Conservation (phyloP, 2,113 vertebrate species). For the Anguilla japonica region DNA sequence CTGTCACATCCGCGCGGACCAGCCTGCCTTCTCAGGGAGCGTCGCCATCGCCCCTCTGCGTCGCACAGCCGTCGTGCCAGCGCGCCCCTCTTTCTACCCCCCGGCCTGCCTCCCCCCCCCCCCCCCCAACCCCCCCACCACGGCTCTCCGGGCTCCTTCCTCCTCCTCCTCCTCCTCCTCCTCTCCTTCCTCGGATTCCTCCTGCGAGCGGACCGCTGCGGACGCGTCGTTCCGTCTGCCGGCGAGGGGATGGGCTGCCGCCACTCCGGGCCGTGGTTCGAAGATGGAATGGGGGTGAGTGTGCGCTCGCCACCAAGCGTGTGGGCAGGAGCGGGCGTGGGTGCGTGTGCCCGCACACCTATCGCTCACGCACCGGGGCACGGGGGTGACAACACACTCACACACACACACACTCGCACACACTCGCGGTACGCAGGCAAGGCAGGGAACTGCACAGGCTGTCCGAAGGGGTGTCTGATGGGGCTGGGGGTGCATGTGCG, state of each 20-base stretch:
- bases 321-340: neutral
- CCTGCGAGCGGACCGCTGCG: neutral
- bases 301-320: conserved; percentile 12
- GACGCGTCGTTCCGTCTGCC: conserved; percentile 34
- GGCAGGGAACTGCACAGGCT: neutral
- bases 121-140: neutral
- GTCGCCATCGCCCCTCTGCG: conserved; percentile 1
- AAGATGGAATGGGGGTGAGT: conserved; percentile 49
- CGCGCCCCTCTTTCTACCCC: neutral
- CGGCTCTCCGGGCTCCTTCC: neutral
- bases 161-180: neutral
- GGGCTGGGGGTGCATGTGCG: neutral
- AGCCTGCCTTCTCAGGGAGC: neutral
- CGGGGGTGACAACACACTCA: neutral
- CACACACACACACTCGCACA: neutral
- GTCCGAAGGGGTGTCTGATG: neutral
- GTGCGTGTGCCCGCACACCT: neutral
- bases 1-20: conserved; percentile 6
- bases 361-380: neutral
- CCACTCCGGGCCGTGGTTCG: conserved; percentile 49
- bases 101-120: neutral
- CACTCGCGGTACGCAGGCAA: neutral
- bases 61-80: neutral
- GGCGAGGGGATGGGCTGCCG: conserved; percentile 55
- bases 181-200: neutral